Evolutionary conservation across 2,113 vertebrate species (phyloP), one percentile per base, ranked within the genome.

Genomic region (Arothron firmamentum): DNA sequence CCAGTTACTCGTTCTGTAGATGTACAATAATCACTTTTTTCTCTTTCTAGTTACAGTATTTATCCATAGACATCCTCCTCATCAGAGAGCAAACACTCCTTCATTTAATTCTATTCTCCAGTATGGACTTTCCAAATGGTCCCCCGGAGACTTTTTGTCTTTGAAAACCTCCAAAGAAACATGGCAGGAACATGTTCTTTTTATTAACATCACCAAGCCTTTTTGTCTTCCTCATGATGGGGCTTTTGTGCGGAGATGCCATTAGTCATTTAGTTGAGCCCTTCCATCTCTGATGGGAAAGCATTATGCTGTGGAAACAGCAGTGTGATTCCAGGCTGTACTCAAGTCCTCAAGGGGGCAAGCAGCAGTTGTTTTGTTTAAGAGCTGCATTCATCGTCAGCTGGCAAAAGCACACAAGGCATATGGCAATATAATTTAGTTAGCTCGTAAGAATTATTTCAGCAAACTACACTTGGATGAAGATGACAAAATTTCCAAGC

Each of bases 341-440:
- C 53, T 43, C 19, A 20, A 42, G 47, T 75, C 79, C 82, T 79
- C 80, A 62, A 57, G 81, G 82, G 84, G 70, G 45, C 48, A 55
- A 72, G 65, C 23, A 75, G 77, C 82, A 80, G 74, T 72, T 75
- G 84, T 81, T 77, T 72, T 84, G 79, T 82, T 82, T 74, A 83
- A 77, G 68, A 84, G 81, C 75, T 81, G 66, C 67, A 73, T 87
- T 87, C 79, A 78, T 81, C 80, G 70, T 59, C 38, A 42, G 70
- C 67, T 75, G 67, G 61, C 58, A 18, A 76, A 81, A 81, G 75
- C 77, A 59, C 66, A 77, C 56, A 53, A 78, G 78, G 67, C 88
- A 89, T 90, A 89, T 88, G 88, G 88, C 34, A 16, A 61, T 80
- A 82, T 89, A 80, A 88, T 89, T 85, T 71, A 80, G 78, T 89